Conservation (phyloP, 2,113 vertebrate species). For the Chamaea fasciata region DNA sequence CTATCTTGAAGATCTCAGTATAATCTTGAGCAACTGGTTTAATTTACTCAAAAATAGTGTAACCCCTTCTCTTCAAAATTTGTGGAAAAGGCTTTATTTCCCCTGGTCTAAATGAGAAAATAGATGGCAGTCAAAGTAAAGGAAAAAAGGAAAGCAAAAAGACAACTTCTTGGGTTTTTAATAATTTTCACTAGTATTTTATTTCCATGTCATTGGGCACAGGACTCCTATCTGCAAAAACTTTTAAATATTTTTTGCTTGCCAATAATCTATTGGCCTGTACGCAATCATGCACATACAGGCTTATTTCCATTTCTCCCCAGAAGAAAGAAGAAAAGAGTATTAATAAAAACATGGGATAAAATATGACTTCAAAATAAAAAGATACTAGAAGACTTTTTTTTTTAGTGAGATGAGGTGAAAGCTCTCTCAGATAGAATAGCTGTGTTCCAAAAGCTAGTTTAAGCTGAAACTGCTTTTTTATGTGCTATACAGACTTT, state of each 20-base stretch:
- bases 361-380: not conserved
- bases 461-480: not conserved
- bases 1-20: not conserved
- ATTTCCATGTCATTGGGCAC: not conserved
- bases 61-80: not conserved
- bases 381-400: not conserved
- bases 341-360: not conserved
- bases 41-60: not conserved
- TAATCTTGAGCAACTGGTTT: not conserved
- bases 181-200: not conserved
- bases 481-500: not conserved
- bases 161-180: not conserved
- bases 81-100: not conserved
- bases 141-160: not conserved
- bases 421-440: not conserved
- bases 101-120: not conserved
- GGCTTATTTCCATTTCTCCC: not conserved
- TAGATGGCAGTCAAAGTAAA: not conserved
- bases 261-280: not conserved
- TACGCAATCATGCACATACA: too few relatives aligned
- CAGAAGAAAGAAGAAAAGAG: not conserved
- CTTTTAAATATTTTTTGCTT: not conserved
- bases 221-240: not conserved
- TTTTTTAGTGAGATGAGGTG: not conserved
- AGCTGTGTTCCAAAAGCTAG: not conserved